phyloP scores from a whole-genome alignment of 2,888 invertebrate genomes.

The Acleris literana region DNA sequence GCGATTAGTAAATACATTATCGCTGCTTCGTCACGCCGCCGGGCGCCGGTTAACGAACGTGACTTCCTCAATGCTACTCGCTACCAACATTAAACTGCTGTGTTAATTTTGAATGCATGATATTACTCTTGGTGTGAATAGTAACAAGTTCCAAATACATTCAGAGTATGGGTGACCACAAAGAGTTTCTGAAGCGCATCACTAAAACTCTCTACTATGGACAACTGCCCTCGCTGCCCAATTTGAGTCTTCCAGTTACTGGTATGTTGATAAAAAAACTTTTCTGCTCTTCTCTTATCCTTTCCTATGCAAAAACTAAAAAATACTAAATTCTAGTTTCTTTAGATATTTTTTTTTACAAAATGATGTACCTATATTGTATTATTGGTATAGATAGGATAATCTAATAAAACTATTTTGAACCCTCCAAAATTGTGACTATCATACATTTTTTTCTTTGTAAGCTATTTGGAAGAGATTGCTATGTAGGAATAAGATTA shows the following conservation, averaged over 20 bases:
- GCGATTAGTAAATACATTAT: slow-evolving; percentile 1
- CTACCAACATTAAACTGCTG: slow-evolving; percentile 2
- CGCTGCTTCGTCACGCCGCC: slow-evolving; percentile 5
- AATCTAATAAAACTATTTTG: no score
- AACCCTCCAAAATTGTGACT: no score
- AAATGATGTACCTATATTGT: no score
- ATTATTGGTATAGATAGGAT: no score
- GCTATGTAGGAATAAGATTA: no score
- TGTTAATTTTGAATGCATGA: slow-evolving; percentile 2
- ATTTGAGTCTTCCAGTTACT: slow-evolving; percentile 90
- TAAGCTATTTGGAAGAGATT: no score
- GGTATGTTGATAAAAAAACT: slow-evolving; percentile 79
- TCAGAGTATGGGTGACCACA: slow-evolving; percentile 87
- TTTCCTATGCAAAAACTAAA: no score
- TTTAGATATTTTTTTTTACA: no score
- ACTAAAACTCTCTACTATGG: slow-evolving; percentile 96
- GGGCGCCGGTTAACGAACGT: slow-evolving; percentile 20
- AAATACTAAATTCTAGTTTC: no score
- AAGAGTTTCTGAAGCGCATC: slow-evolving; percentile 91
- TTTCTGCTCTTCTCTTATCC: no score
- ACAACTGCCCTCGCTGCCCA: slow-evolving; percentile 87
- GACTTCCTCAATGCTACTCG: slow-evolving; percentile 18
- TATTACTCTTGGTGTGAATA: slow-evolving; percentile 13
- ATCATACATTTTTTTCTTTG: no score
- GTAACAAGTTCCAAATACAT: slow-evolving; percentile 45